phyloP scores from a whole-genome alignment of 2,888 invertebrate species.

The Dioctria rufipes region DNA sequence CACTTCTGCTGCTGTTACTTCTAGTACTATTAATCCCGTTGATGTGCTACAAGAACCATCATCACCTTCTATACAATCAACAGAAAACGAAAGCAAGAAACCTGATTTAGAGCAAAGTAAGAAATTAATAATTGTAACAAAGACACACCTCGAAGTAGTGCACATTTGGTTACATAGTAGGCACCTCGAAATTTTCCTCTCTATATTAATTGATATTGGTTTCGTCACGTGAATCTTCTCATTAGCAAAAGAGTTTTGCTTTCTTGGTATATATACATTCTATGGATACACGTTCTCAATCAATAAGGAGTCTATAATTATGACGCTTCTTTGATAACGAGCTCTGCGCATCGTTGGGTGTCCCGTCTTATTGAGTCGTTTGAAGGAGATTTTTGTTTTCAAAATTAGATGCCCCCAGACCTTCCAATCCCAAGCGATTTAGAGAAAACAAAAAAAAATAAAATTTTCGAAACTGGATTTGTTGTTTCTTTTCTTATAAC shows the following conservation, averaged over 20 bases:
- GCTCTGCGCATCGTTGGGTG: conserved; percentile 27
- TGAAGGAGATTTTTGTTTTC: not conserved
- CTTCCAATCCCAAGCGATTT: conserved; percentile 31
- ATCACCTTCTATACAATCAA: conserved; percentile 1
- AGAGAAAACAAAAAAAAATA: conserved; percentile 54
- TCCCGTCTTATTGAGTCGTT: not conserved
- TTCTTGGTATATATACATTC: conserved; percentile 14
- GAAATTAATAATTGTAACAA: conserved; percentile 55
- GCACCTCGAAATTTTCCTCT: conserved; percentile 32
- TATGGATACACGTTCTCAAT: not conserved
- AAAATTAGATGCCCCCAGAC: not conserved
- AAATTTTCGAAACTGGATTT: conserved; percentile 55
- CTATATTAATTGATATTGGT: conserved; percentile 26
- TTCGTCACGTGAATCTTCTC: conserved; percentile 33
- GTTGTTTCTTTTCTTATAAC: conserved; percentile 56
- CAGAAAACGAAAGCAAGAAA: conserved; percentile 45
- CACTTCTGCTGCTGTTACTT: no score
- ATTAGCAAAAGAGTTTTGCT: conserved; percentile 25
- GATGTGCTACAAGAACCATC: not conserved
- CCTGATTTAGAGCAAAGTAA: conserved; percentile 60
- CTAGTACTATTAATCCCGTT: no score
- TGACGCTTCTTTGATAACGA: not conserved
- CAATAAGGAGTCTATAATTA: not conserved
- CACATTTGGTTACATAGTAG: conserved; percentile 59
- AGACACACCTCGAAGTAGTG: conserved; percentile 58